phyloP scores from a whole-genome alignment of 2,797 vertebrate genomes.

The Myiotriccus ornatus region DNA sequence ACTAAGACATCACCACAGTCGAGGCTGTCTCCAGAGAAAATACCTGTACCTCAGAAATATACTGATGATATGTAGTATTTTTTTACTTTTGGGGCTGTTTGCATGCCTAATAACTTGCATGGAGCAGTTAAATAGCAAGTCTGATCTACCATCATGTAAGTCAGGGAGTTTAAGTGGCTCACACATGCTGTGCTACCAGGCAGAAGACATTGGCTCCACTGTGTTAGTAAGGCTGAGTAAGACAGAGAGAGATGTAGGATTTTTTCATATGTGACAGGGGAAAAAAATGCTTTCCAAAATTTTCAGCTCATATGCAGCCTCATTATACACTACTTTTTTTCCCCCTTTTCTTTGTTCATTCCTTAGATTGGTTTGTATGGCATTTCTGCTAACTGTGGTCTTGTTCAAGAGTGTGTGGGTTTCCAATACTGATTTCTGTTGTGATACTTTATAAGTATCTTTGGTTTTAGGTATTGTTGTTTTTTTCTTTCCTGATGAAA shows the following conservation, averaged over 20 bases:
- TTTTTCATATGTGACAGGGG: background rate
- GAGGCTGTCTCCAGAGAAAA: background rate
- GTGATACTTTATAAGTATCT: fast-evolving
- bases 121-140: background rate
- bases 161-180: background rate
- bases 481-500: background rate
- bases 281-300: background rate
- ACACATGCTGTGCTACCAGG: background rate
- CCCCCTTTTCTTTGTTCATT: background rate
- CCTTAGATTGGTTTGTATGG: background rate
- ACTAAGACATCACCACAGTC: background rate
- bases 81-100: background rate
- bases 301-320: background rate
- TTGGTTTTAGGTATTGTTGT: no score
- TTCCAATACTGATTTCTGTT: background rate
- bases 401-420: background rate
- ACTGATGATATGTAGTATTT: background rate
- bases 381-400: background rate
- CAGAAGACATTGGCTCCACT: background rate
- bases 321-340: background rate
- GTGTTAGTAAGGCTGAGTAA: background rate
- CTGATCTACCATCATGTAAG: background rate
- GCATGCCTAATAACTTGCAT: background rate
- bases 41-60: background rate
- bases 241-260: background rate